A percentile compares a stretch with the other conserved stretches of the same genome.
Conservation (phyloP, 2,113 vertebrate genomes). For the Spilogale gracilis region DNA sequence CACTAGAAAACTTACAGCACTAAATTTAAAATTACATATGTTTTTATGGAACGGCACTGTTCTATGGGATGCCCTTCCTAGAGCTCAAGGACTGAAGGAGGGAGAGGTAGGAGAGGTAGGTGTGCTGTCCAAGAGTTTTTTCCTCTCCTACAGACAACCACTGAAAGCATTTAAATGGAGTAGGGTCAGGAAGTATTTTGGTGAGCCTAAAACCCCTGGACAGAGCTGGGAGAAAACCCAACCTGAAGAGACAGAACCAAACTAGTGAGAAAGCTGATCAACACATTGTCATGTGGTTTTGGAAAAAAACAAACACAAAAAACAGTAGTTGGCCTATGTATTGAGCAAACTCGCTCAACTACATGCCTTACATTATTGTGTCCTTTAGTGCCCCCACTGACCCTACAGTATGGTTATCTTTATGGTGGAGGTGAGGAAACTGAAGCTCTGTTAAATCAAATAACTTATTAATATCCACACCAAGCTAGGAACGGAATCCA, state of each 20-base stretch:
- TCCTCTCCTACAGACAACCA: neutral
- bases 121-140: neutral
- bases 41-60: neutral
- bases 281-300: neutral
- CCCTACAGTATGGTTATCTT: neutral
- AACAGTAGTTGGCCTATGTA: neutral
- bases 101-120: accelerated
- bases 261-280: neutral
- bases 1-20: neutral
- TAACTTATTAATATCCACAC: too few relatives aligned
- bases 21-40: neutral
- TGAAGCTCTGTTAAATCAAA: neutral
- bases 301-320: neutral
- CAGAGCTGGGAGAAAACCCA: neutral
- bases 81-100: neutral
- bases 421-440: neutral
- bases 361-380: neutral
- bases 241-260: neutral
- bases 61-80: neutral
- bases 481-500: neutral
- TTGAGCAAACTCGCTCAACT: accelerated
- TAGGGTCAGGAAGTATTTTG: neutral
- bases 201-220: neutral
- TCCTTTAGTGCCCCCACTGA: neutral
- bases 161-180: neutral